Percentiles rank a stretch among this genome's conserved stretches.
These are phyloP conservation scores for Tenebrio molitor DNA, from an alignment of 1,140 invertebrate genomes.

Conservation along the genomic window DNA sequence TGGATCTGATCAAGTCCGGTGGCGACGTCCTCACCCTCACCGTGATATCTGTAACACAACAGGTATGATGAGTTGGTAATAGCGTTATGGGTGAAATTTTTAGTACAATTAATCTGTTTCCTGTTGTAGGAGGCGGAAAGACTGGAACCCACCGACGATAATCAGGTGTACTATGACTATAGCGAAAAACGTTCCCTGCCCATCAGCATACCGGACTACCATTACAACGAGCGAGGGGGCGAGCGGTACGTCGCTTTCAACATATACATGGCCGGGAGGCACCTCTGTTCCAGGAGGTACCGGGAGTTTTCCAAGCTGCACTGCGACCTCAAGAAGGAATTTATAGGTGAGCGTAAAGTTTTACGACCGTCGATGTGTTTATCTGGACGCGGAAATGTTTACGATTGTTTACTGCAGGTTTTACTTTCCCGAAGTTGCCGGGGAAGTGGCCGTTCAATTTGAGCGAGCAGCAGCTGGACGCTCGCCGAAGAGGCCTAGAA, in stretches of 20 bases:
- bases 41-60: slow-evolving; percentile 94
- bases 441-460: slow-evolving; percentile 98
- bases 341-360: slow-evolving; percentile 84
- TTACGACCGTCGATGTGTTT: too few species aligned
- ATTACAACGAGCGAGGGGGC: slow-evolving; percentile 83
- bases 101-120: slow-evolving; percentile 23
- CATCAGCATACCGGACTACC: slow-evolving; percentile 97
- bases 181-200: slow-evolving; percentile 98
- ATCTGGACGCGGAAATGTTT: too few species aligned
- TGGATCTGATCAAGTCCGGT: slow-evolving; percentile 98
- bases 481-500: slow-evolving; percentile 92
- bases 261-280: slow-evolving; percentile 98
- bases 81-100: slow-evolving; percentile 12
- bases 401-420: too few species aligned
- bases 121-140: slow-evolving; percentile 82
- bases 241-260: slow-evolving; percentile 98
- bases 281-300: slow-evolving; percentile 96
- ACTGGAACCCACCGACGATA: slow-evolving; percentile 90
- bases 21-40: slow-evolving; percentile 96
- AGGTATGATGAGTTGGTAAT: slow-evolving; percentile 70
- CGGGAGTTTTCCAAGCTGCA: slow-evolving; percentile 95
- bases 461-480: slow-evolving; percentile 97
- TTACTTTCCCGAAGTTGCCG: slow-evolving; percentile 97
- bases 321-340: slow-evolving; percentile 93
- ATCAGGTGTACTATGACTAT: slow-evolving; percentile 94